Percentiles rank a stretch among this genome's conserved stretches.
These are phyloP conservation scores for Zaprionus bogoriensis DNA, from an alignment of 2,888 invertebrate species.

Conservation along the genomic window DNA sequence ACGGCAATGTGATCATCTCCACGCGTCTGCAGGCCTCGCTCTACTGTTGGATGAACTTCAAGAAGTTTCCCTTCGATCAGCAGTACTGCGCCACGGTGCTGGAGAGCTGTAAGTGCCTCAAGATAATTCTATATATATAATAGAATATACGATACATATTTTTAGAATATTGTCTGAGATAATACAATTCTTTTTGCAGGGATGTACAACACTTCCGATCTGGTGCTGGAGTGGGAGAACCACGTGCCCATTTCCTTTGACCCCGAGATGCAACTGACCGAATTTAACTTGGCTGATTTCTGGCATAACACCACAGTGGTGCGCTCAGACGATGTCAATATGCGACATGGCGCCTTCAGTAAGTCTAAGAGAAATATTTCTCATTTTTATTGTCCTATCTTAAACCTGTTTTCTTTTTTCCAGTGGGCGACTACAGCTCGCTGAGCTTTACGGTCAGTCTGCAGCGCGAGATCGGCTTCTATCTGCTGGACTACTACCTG, in stretches of 20 bases:
- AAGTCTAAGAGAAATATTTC: constrained; percentile 10
- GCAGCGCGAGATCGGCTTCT: constrained; percentile 79
- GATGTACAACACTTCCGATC: constrained; percentile 80
- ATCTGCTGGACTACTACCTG: constrained; percentile 78
- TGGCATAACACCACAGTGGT: constrained; percentile 74
- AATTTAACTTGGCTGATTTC: constrained; percentile 71
- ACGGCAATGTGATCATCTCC: constrained; percentile 77
- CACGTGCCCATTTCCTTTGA: constrained; percentile 77
- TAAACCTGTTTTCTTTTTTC: neutral
- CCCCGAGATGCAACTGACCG: constrained; percentile 78
- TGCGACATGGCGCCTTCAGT: constrained; percentile 79
- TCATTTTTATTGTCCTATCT: neutral
- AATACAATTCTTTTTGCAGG: constrained; percentile 38
- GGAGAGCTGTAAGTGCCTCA: constrained; percentile 73
- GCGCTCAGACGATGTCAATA: constrained; percentile 67
- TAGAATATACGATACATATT: no score
- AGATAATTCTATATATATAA: fast-evolving
- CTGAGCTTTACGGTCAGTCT: constrained; percentile 77
- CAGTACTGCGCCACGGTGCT: constrained; percentile 75
- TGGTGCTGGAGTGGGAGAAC: constrained; percentile 72
- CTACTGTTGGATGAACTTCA: constrained; percentile 80
- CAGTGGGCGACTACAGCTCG: constrained; percentile 77
- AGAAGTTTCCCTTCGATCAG: constrained; percentile 80
- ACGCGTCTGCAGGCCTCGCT: constrained; percentile 76
- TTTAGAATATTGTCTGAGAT: no score